Base-by-base conservation (phyloP, 2,797 vertebrate genomes). In the Danionella dracula region DNA sequence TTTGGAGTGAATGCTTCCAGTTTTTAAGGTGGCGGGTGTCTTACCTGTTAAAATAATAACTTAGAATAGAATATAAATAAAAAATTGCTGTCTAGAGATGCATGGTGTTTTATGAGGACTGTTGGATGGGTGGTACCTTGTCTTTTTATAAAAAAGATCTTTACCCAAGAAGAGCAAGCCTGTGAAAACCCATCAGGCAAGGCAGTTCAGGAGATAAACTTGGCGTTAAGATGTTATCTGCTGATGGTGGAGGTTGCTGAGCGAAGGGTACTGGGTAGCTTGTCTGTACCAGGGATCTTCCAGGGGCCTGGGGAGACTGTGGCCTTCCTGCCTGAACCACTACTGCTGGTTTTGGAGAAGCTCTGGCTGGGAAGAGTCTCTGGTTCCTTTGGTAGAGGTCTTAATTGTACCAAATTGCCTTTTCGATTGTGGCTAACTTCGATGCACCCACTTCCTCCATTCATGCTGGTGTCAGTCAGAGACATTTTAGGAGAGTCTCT, bases 251-350 rank as follows among this genome's bases (percentile, higher is more conserved):
- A 93, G 56, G 94, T 88, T 78, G 92, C 92, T 12, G 93, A 89
- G 74, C 92, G 92, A 78, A 96, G 90, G 32, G 88, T 84, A 70
- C 91, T 89, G 32, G 95, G 92, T 82, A 98, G 90, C 90, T 93
- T 95, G 83, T 98, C 93, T 0, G 92, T 93, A 69, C 94, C 95
- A 0, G 97, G 97, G 81, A 99, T 95, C 87, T 93, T 98, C 97
- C 97, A 98, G 0, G 94, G 96, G 73, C 97, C 97, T 0, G 96
- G 97, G 50, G 94, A 96, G 74, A 97, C 90, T 0, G 92, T 91
- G 76, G 90, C 89, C 87, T 92, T 98, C 80, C 93, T 90, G 78
- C 89, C 86, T 8, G 89, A 76, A 49, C 76, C 70, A 81, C 80
- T 73, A 82, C 78, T 84, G 81, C 83, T 78, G 53, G 74, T 83